phyloP scores from a whole-genome alignment of 2,113 vertebrate species.

The Ammodytes marinus region DNA sequence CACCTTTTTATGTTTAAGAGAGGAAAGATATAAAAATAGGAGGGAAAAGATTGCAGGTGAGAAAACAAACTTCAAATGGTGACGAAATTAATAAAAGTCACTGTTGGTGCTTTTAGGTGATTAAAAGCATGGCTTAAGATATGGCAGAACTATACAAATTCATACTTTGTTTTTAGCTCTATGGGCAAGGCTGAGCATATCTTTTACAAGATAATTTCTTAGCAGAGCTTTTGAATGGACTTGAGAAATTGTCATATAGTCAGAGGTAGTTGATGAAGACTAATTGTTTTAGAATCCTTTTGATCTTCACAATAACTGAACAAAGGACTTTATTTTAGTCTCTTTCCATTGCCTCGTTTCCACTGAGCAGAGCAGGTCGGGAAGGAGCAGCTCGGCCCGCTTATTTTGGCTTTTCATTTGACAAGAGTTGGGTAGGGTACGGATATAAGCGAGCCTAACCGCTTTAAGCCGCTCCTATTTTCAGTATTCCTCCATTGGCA shows the following conservation, averaged over 20 bases:
- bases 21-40: not conserved
- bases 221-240: not conserved
- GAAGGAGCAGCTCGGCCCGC: no score
- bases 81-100: not conserved
- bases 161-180: not conserved
- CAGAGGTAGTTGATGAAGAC: not conserved
- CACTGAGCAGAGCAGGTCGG: not conserved
- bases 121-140: not conserved
- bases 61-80: slow-evolving; percentile 28
- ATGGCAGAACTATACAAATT: not conserved
- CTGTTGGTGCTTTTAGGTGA: not conserved
- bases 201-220: not conserved
- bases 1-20: slow-evolving; percentile 9
- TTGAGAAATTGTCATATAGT: no score
- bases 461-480: no score
- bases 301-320: not conserved
- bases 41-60: slow-evolving; percentile 25
- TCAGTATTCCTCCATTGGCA: no score
- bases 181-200: not conserved
- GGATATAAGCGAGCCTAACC: no score
- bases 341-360: not conserved
- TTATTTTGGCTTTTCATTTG: no score
- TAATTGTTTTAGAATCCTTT: not conserved
- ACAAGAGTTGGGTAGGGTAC: no score
- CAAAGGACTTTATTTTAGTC: not conserved